Evolutionary conservation across 2,113 vertebrate species (phyloP).

Genomic region (Chaenogobius annularis): DNA sequence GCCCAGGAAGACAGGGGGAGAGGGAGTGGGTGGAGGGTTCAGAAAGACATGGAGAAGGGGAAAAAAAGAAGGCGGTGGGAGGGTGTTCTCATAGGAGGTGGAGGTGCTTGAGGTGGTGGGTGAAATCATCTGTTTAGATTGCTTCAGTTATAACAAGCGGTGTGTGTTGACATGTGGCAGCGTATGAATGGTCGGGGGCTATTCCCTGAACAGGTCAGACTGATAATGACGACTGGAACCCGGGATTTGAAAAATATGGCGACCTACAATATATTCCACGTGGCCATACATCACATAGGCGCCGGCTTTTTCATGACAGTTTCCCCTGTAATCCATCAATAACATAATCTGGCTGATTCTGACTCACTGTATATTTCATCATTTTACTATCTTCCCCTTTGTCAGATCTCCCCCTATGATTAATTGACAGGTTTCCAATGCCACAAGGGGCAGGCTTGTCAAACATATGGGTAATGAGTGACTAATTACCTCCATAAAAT

Average conservation of each 20-base stretch:
- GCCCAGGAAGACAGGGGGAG: constrained; percentile 55
- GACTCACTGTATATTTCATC: constrained; percentile 62
- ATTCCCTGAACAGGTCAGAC: constrained; percentile 47
- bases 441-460: constrained; percentile 66
- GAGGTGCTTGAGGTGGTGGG: constrained; percentile 46
- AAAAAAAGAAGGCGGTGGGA: neutral
- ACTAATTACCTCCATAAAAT: constrained; percentile 64
- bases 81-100: constrained; percentile 40
- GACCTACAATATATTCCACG: constrained; percentile 69
- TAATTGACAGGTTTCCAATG: constrained; percentile 61
- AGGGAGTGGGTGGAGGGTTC: constrained; percentile 41
- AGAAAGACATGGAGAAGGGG: neutral
- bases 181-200: constrained; percentile 31
- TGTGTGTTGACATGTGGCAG: constrained; percentile 50
- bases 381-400: constrained; percentile 46
- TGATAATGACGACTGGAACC: constrained; percentile 60
- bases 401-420: constrained; percentile 66
- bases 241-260: constrained; percentile 46
- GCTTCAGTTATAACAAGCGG: constrained; percentile 54
- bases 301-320: constrained; percentile 47
- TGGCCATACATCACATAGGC: constrained; percentile 62
- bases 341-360: constrained; percentile 55
- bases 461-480: constrained; percentile 74
- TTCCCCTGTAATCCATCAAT: constrained; percentile 65
- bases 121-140: constrained; percentile 63